Percentiles rank a stretch among this genome's conserved stretches.
These are phyloP conservation scores for Eonycteris spelaea DNA, from an alignment of 2,113 vertebrate genomes.

Conservation along the genomic window DNA sequence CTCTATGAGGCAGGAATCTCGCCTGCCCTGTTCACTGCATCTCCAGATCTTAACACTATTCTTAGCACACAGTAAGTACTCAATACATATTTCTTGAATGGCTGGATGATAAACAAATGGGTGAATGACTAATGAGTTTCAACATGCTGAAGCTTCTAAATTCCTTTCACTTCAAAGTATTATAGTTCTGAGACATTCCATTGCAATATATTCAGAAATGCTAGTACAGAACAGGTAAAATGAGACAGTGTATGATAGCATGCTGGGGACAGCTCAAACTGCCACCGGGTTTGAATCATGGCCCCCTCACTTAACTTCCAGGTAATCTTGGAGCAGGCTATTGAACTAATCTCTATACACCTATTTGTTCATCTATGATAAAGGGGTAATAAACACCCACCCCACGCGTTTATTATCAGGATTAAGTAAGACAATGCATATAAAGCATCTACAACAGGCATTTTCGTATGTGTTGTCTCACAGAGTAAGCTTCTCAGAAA, in stretches of 20 bases:
- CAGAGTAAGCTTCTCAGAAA: neutral
- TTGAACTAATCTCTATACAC: neutral
- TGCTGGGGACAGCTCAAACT: neutral
- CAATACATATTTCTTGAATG: neutral
- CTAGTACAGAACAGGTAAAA: neutral
- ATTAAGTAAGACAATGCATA: slow-evolving; percentile 7
- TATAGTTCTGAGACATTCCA: neutral
- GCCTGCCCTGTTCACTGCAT: neutral
- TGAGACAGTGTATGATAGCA: neutral
- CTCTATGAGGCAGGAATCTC: neutral
- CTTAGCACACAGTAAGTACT: neutral
- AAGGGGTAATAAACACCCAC: neutral
- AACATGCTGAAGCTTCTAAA: neutral
- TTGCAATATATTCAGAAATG: neutral
- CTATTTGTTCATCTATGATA: neutral
- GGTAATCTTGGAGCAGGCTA: neutral
- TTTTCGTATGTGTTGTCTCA: neutral
- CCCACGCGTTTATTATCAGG: neutral
- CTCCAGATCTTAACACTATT: neutral
- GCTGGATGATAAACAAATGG: neutral
- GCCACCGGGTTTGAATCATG: neutral
- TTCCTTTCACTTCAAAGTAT: neutral
- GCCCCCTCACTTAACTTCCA: neutral
- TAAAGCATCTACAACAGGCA: neutral
- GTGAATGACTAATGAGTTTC: neutral